These are phyloP conservation scores for Microtus agrestis DNA, from an alignment of 2,797 vertebrate genomes.

Conservation along the genomic window DNA sequence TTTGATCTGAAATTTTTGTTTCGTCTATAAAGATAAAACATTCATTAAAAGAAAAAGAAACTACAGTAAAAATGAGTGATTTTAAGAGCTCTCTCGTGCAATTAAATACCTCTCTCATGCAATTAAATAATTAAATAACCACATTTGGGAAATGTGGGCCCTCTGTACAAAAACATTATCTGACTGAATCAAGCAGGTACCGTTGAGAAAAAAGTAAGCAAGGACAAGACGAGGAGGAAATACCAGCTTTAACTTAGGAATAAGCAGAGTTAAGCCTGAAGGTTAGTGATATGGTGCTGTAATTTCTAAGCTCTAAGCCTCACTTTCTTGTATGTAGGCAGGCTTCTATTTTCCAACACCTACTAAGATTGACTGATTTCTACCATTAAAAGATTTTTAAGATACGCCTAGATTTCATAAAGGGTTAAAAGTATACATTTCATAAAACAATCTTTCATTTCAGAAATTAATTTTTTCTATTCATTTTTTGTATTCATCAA, in stretches of 20 bases:
- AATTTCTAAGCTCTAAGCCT: conserved; percentile 31
- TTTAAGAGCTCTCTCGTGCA: conserved; percentile 32
- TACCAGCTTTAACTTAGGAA: neutral
- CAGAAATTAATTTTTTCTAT: conserved; percentile 55
- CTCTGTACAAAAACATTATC: conserved; percentile 7
- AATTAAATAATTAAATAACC: neutral
- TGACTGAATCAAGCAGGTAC: conserved; percentile 37
- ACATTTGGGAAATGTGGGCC: neutral
- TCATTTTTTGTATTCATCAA: conserved; percentile 30
- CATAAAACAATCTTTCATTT: conserved; percentile 53
- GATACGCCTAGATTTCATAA: conserved; percentile 42
- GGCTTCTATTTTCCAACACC: neutral
- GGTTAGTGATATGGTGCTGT: neutral
- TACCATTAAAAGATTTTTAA: conserved; percentile 50
- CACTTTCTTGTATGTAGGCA: conserved; percentile 13
- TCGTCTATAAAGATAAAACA: conserved; percentile 90
- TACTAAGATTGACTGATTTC: conserved; percentile 51
- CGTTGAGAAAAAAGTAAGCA: conserved; percentile 17
- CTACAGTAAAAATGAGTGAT: conserved; percentile 6
- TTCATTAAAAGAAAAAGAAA: conserved; percentile 48
- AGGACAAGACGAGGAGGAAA: neutral
- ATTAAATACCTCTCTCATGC: neutral
- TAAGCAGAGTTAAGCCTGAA: conserved; percentile 21
- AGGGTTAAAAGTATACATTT: conserved; percentile 41
- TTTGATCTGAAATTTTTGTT: conserved; percentile 97